A percentile compares a stretch with the other conserved stretches of the same genome.
phyloP scores from a whole-genome alignment of 2,888 invertebrate genomes.

The Agrilus mali region DNA sequence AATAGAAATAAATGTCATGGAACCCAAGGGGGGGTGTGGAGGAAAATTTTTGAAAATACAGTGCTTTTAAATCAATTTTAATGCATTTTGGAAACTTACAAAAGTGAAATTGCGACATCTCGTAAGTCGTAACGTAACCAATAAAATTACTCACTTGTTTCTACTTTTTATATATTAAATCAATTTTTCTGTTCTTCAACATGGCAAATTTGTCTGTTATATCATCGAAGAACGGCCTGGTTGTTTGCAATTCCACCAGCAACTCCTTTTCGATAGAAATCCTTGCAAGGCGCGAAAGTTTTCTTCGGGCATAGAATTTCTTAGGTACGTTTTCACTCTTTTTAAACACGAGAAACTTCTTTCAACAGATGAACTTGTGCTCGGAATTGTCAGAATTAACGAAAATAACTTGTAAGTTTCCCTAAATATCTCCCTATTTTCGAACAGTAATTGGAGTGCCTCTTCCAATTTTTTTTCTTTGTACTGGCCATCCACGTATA shows the following conservation, averaged over 20 bases:
- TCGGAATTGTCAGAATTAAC: conserved; percentile 10
- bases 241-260: conserved; percentile 5
- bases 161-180: background rate
- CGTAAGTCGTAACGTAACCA: too few relatives aligned
- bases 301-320: conserved; percentile 7
- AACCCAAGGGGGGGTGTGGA: too few relatives aligned
- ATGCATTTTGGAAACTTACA: too few relatives aligned
- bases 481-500: conserved; percentile 2
- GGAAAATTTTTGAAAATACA: too few relatives aligned
- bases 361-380: conserved; percentile 7
- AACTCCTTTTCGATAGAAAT: conserved; percentile 13
- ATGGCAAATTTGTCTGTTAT: conserved; percentile 14
- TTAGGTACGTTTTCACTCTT: conserved; percentile 9
- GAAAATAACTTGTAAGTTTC: conserved; percentile 9
- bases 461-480: background rate
- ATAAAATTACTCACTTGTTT: too few relatives aligned
- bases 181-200: conserved; percentile 11
- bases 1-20: too few relatives aligned
- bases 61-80: too few relatives aligned
- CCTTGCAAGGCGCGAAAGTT: conserved; percentile 5
- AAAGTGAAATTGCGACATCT: too few relatives aligned
- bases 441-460: background rate
- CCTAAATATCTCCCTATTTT: conserved; percentile 3
- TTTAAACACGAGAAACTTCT: conserved; percentile 8
- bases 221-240: conserved; percentile 11